Conservation (phyloP, 1,140 invertebrate genomes). For the Goniozus legneri region DNA sequence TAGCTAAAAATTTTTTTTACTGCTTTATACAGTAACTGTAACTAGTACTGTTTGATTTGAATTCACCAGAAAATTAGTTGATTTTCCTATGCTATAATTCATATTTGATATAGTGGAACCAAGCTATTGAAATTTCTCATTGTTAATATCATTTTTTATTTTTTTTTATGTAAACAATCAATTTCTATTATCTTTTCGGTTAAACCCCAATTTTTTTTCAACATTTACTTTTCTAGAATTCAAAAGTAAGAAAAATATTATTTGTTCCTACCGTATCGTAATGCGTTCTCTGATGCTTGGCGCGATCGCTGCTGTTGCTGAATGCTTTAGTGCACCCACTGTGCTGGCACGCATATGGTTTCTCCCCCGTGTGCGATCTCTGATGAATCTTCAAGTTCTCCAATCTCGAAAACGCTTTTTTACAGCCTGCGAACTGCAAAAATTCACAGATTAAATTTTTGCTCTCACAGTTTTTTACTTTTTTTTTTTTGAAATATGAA, state of each 20-base stretch:
- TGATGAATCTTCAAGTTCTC: conserved; percentile 97
- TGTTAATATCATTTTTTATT: too few species aligned
- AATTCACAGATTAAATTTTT: too few species aligned
- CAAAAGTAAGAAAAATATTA: neutral
- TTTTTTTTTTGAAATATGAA: conserved; percentile 26
- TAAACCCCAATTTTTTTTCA: neutral
- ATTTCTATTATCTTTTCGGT: too few species aligned
- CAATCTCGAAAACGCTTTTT: conserved; percentile 89
- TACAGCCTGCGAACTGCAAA: conserved; percentile 83
- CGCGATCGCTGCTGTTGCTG: conserved; percentile 93
- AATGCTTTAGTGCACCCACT: conserved; percentile 87
- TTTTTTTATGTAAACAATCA: too few species aligned
- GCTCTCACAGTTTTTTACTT: too few species aligned
- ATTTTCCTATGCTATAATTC: too few species aligned
- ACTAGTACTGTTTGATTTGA: too few species aligned
- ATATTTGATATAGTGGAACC: too few species aligned
- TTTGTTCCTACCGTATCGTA: conserved; percentile 86
- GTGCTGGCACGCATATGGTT: conserved; percentile 84
- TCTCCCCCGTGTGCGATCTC: conserved; percentile 87
- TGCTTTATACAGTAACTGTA: conserved; percentile 2
- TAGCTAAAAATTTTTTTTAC: conserved; percentile 7
- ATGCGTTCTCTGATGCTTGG: conserved; percentile 96
- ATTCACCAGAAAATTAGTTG: too few species aligned
- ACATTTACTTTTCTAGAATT: conserved; percentile 2
- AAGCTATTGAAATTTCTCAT: too few species aligned